Evolutionary conservation across 1,140 invertebrate genomes (phyloP), one percentile per base, ranked within the genome.

Genomic region (Ceratosolen fusciceps): DNA sequence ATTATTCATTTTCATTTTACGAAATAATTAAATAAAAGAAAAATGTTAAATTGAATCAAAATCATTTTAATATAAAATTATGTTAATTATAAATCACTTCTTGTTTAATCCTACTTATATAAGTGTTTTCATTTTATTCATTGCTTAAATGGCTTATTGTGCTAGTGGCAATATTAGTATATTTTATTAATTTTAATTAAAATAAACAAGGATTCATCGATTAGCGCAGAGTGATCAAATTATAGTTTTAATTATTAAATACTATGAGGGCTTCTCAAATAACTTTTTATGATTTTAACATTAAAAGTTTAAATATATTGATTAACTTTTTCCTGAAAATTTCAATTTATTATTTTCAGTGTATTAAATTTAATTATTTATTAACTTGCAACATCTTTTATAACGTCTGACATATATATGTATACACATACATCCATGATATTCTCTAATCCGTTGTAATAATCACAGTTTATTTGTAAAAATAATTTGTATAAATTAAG

Each of bases 211-310:
- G 39, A 29, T 58, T 34, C 68, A 74, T 56, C 56, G 24, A 75
- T 29, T 80, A 75, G 73, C 78, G 73, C 78, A 80, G 78, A 80
- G 78, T 80, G 78, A 80, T 80, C 72, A 71, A 79, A 81, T 73
- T 62, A 73, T 52, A 76, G 34, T 73, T 74, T 60, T 72, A 58
- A 74, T 49, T 71, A 52, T 39, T 79, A 58, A 49, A 60, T n/a
- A 52, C 19, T 29, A 49, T 54, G n/a, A n/a, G n/a, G n/a, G n/a
- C n/a, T n/a, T n/a, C n/a, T n/a, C 47, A 8, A 26, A 47, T 67
- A 39, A n/a, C 10, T 65, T 65, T 67, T 67, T 9, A 67, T 43
- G 10, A 0, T 39, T 67, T 24, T 7, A n/a, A n/a, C 21, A 67
- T 39, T 67, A 21, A 37, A 37, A 52, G 49, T 16, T 14, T 52